phyloP scores from a whole-genome alignment of 2,888 invertebrate genomes.

The Hedya salicella region DNA sequence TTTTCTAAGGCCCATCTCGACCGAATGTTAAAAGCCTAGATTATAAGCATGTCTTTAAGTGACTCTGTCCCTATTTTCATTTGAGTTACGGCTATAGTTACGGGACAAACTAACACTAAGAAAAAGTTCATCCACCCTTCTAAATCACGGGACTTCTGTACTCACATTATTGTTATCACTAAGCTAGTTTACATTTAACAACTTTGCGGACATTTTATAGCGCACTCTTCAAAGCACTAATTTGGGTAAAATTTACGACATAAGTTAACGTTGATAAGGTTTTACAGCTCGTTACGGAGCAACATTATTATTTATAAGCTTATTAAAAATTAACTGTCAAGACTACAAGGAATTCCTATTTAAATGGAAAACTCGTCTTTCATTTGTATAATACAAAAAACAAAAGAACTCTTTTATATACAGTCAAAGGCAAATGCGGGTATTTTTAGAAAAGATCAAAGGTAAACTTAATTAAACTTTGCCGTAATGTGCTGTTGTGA shows the following conservation, averaged over 20 bases:
- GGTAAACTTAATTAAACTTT: neutral
- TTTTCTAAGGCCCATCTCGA: too few relatives aligned
- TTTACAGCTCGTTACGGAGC: constrained; percentile 32
- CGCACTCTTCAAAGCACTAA: constrained; percentile 20
- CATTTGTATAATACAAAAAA: constrained; percentile 4
- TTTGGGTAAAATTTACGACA: constrained; percentile 37
- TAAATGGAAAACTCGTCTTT: neutral
- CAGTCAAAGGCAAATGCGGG: neutral
- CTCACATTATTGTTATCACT: neutral
- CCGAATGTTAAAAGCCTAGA: too few relatives aligned
- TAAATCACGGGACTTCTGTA: too few relatives aligned
- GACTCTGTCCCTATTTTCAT: too few relatives aligned
- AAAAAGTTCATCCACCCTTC: too few relatives aligned
- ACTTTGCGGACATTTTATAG: constrained; percentile 14
- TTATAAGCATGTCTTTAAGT: too few relatives aligned
- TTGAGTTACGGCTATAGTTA: too few relatives aligned
- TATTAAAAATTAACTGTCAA: constrained; percentile 15
- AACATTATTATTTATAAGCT: constrained; percentile 29
- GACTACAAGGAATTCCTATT: constrained; percentile 17
- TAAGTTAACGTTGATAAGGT: constrained; percentile 40
- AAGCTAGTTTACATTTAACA: constrained; percentile 36
- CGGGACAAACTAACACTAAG: too few relatives aligned
- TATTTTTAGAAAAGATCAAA: neutral
- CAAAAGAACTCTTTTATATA: neutral
- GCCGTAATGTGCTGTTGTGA: too few relatives aligned